Base-by-base conservation (phyloP, 2,113 vertebrate species). In the Porphyrio hochstetteri region DNA sequence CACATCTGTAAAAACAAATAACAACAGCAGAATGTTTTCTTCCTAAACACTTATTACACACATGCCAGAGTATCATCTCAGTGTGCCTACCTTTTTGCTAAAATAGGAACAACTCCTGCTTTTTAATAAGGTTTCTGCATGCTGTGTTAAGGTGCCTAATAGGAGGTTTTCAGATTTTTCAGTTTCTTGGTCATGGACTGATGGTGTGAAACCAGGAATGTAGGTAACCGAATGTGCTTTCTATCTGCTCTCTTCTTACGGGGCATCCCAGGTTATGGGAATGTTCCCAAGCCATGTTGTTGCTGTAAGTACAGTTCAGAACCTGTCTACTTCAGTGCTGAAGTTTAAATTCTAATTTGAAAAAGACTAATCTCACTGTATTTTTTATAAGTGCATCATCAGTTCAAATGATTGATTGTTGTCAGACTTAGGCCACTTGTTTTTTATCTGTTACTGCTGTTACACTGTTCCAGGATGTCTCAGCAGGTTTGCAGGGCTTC, bases 161-260 rank as follows among this genome's bases (percentile, higher is more conserved):
- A 76, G 14, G 38, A 78, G 74, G 61, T 63, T 86, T 17, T 90
- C 78, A 88, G 69, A 92, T 96, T 97, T 95, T 67, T 53, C 89
- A 25, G 55, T 87, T 96, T 92, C 78, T 64, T 94, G 28, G 25
- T 81, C 52, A 16, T 52, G 61, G 31, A 82, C 82, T 75, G 60
- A 79, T 85, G 42, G 50, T 42, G 85, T 95, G 90, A 95, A 92
- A 91, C 40, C n/a, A 53, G 52, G 77, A 86, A 91, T 48, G 15
- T 50, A 95, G 50, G 67, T 94, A 85, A 67, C 5, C 50, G 74
- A 80, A 65, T 40, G 65, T 35, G 20, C 68, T 91, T 63, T 65
- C 19, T 74, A 2, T 77, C 56, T 87, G 8, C 44, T 40, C 52
- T 81, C 44, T 65, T 63, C 68, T 44, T 67, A 42, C 71, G 29